These are phyloP conservation scores for Mergus octosetaceus DNA, from an alignment of 2,797 vertebrate genomes.

Conservation along the genomic window DNA sequence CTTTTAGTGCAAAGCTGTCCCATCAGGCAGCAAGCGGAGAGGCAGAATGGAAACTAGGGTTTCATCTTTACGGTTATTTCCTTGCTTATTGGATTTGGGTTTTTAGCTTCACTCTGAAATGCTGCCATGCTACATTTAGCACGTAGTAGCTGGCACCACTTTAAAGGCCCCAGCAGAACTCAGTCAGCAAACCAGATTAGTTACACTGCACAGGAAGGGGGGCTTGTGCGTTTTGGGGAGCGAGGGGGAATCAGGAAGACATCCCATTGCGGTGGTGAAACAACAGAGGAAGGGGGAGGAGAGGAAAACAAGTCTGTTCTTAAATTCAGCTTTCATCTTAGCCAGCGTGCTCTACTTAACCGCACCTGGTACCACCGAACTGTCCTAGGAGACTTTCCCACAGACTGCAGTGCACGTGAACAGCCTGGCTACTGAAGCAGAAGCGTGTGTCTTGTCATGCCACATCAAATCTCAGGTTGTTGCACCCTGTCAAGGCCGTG, in stretches of 20 bases:
- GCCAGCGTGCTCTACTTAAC: not conserved
- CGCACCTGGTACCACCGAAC: rapidly evolving
- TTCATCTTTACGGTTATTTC: conserved; percentile 56
- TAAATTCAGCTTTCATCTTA: not conserved
- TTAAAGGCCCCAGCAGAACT: conserved; percentile 57
- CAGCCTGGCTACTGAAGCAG: not conserved
- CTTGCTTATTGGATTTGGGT: conserved; percentile 62
- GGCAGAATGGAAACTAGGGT: conserved; percentile 18
- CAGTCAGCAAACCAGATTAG: conserved; percentile 63
- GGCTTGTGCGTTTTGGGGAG: not conserved
- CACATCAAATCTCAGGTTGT: not conserved
- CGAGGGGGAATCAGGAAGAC: not conserved
- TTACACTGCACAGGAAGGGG: not conserved
- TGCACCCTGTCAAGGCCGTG: not conserved
- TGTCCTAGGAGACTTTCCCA: not conserved
- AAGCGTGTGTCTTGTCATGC: not conserved
- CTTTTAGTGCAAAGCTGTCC: conserved; percentile 41
- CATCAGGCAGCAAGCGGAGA: not conserved
- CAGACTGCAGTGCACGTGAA: not conserved
- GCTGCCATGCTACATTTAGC: conserved; percentile 44
- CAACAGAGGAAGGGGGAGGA: not conserved
- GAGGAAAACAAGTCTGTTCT: not conserved
- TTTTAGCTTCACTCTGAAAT: conserved; percentile 49
- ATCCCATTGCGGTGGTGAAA: rapidly evolving
- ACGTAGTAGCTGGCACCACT: conserved; percentile 38